Conservation (phyloP, 2,888 invertebrate genomes). For the Antitype chi region DNA sequence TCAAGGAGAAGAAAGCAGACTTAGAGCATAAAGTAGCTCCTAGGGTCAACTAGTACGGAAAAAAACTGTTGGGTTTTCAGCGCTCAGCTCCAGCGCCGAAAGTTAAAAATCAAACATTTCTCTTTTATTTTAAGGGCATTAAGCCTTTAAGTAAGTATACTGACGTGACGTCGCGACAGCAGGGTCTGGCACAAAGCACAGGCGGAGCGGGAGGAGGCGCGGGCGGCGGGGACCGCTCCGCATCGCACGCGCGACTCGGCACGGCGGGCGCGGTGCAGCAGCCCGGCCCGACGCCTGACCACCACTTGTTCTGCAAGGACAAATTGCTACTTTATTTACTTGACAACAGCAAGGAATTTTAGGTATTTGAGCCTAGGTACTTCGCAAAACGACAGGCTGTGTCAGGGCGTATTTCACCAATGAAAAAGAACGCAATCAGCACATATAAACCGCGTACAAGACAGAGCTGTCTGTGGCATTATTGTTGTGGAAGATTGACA, state of each 20-base stretch:
- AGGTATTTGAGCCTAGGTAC: neutral
- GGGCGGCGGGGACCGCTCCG: slow-evolving; percentile 89
- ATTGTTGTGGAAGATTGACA: neutral
- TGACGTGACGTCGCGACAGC: slow-evolving; percentile 86
- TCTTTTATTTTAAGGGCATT: neutral
- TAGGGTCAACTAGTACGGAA: neutral
- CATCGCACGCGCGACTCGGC: slow-evolving; percentile 89
- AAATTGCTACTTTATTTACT: slow-evolving; percentile 23
- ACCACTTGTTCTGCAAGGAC: slow-evolving; percentile 83
- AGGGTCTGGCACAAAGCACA: slow-evolving; percentile 85
- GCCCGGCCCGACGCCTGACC: slow-evolving; percentile 86
- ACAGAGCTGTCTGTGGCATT: neutral
- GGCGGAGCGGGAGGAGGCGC: slow-evolving; percentile 85
- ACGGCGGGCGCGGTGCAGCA: slow-evolving; percentile 88
- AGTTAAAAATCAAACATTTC: neutral
- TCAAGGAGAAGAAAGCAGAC: neutral
- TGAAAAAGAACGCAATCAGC: too few species aligned
- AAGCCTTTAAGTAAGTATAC: slow-evolving; percentile 64
- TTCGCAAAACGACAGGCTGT: neutral
- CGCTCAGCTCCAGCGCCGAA: neutral
- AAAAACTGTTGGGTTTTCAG: neutral
- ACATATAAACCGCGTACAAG: neutral
- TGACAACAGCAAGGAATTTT: neutral
- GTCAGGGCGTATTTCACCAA: neutral
- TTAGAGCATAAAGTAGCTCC: neutral